These are phyloP conservation scores for Stenopsyche tienmushanensis DNA, from an alignment of 1,140 invertebrate genomes.

Conservation along the genomic window DNA sequence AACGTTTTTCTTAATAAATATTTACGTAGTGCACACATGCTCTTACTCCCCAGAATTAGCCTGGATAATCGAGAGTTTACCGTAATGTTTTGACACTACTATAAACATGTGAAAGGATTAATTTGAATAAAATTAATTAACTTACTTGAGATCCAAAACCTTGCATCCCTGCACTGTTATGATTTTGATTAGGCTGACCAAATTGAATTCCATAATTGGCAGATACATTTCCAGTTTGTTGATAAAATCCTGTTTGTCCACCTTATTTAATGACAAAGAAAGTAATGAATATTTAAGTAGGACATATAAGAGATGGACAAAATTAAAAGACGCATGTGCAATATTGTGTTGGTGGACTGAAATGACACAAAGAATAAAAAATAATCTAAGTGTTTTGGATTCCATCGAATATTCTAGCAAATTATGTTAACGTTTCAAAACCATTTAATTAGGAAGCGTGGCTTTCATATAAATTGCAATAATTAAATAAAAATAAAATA, in stretches of 20 bases:
- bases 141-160: slow-evolving; percentile 34
- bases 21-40: too few relatives aligned
- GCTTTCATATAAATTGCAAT: slow-evolving; percentile 15
- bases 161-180: slow-evolving; percentile 37
- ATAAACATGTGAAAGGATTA: neutral
- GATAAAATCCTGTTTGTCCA: slow-evolving; percentile 39
- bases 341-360: slow-evolving; percentile 22
- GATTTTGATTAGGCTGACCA: slow-evolving; percentile 37
- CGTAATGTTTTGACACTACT: too few relatives aligned
- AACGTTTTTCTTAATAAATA: too few relatives aligned
- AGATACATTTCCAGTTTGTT: slow-evolving; percentile 38
- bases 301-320: neutral
- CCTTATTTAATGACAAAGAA: too few relatives aligned
- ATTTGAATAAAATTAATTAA: neutral
- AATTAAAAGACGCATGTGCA: neutral
- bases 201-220: slow-evolving; percentile 39
- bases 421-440: slow-evolving; percentile 13
- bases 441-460: neutral
- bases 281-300: neutral
- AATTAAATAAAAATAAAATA: neutral
- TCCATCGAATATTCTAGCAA: slow-evolving; percentile 18
- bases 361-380: slow-evolving; percentile 10
- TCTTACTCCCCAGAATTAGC: too few relatives aligned
- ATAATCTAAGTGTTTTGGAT: slow-evolving; percentile 13
- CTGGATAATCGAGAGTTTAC: too few relatives aligned